Conservation (phyloP, 1,140 invertebrate species). For the Temnothorax nylanderi region DNA sequence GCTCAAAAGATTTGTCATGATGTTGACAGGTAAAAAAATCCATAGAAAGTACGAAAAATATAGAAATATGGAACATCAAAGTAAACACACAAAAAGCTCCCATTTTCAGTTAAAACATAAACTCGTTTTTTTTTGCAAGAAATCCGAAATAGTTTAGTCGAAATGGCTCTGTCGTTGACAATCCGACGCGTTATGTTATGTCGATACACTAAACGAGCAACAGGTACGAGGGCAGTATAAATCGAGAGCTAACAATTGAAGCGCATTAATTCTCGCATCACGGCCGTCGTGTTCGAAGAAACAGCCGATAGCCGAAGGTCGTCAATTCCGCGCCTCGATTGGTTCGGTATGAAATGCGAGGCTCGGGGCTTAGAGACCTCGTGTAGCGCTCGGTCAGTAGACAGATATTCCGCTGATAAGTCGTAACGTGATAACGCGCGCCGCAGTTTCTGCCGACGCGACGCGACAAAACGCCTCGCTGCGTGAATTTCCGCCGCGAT, state of each 20-base stretch:
- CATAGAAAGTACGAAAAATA: not conserved
- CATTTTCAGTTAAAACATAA: not conserved
- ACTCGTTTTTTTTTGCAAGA: not conserved
- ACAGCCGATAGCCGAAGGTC: slow-evolving; percentile 46
- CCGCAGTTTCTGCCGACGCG: slow-evolving; percentile 49
- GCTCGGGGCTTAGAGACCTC: not conserved
- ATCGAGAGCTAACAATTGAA: slow-evolving; percentile 55
- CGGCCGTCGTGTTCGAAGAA: slow-evolving; percentile 48
- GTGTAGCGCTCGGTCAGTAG: slow-evolving; percentile 39
- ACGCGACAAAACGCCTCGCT: slow-evolving; percentile 28
- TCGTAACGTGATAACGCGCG: slow-evolving; percentile 55
- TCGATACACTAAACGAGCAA: slow-evolving; percentile 37
- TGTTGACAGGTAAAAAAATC: not conserved
- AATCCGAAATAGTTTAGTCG: not conserved
- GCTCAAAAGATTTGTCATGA: not conserved
- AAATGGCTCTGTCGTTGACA: not conserved
- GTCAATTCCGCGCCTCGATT: slow-evolving; percentile 41
- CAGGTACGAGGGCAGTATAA: slow-evolving; percentile 47
- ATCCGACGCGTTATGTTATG: slow-evolving; percentile 5
- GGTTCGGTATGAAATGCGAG: slow-evolving; percentile 1
- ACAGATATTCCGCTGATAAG: slow-evolving; percentile 63
- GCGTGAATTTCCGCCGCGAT: slow-evolving; percentile 17
- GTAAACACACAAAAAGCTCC: not conserved
- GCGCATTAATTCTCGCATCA: slow-evolving; percentile 60
- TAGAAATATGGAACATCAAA: too few relatives aligned